A percentile compares a stretch with the other conserved stretches of the same genome.
These are phyloP conservation scores for Gasterosteus nipponicus DNA, from an alignment of 2,113 vertebrate species.

Conservation along the genomic window DNA sequence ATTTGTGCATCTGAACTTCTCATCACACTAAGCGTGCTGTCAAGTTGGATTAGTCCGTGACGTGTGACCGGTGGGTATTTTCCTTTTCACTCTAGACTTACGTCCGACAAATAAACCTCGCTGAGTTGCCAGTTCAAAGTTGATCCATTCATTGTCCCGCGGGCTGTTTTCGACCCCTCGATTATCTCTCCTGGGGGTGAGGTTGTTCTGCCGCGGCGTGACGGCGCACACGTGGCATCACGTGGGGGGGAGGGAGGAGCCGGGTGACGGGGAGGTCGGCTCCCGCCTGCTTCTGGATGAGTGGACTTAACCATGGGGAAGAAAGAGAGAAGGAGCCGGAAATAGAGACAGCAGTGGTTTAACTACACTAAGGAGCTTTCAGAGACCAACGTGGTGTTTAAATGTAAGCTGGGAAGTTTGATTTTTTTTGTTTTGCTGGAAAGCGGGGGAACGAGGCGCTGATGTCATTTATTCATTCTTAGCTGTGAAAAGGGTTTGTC, in stretches of 20 bases:
- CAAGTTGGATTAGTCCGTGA: conserved; percentile 59
- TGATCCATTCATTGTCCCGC: conserved; percentile 46
- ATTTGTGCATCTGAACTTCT: conserved; percentile 51
- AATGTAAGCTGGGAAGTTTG: background rate
- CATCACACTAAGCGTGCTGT: conserved; percentile 53
- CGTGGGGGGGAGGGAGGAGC: background rate
- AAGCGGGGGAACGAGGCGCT: too few relatives aligned
- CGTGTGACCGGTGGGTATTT: conserved; percentile 41
- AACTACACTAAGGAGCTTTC: background rate
- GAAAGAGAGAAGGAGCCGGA: conserved; percentile 3
- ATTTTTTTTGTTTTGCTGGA: background rate
- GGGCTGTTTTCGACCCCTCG: conserved; percentile 21
- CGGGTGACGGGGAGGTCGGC: conserved; percentile 32
- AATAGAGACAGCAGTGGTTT: background rate
- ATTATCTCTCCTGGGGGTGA: conserved; percentile 43
- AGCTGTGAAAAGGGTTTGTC: background rate
- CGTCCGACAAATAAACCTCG: conserved; percentile 59
- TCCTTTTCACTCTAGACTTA: conserved; percentile 47
- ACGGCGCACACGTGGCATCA: conserved; percentile 28
- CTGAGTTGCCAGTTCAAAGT: conserved; percentile 62
- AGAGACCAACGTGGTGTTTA: background rate
- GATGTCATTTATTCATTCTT: background rate
- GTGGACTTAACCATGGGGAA: background rate
- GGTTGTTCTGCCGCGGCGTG: conserved; percentile 43
- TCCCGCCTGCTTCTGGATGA: background rate